Conservation (phyloP, 1,140 invertebrate genomes). For the Mesaphorura yosii region DNA sequence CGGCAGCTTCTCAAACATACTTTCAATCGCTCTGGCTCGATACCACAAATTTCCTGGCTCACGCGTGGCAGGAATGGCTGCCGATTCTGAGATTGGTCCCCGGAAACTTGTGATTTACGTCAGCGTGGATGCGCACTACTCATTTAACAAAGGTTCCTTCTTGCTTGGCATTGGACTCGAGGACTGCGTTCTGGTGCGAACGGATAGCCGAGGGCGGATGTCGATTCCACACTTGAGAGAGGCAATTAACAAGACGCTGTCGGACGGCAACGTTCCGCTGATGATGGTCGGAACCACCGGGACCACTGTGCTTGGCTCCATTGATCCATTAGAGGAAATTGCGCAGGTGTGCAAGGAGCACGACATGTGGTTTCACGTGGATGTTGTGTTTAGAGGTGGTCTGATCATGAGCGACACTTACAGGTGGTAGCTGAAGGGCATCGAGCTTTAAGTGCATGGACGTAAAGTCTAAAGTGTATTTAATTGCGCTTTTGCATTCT, state of each 20-base stretch:
- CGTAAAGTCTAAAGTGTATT: not conserved
- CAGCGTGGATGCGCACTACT: not conserved
- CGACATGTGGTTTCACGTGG: constrained; percentile 16
- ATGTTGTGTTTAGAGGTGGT: constrained; percentile 5
- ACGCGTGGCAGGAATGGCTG: no score
- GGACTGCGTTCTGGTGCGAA: not conserved
- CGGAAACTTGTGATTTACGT: not conserved
- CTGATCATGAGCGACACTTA: constrained; percentile 1
- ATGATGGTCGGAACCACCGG: constrained; percentile 8
- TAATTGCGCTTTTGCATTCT: not conserved
- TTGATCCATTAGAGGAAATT: constrained; percentile 7
- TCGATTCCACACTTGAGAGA: not conserved
- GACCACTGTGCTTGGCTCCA: constrained; percentile 1
- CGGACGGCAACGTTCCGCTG: not conserved
- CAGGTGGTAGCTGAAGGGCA: not conserved
- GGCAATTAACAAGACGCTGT: not conserved
- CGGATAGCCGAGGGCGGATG: constrained; percentile 4
- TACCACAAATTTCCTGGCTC: no score
- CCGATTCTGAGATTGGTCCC: no score
- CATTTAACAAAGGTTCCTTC: not conserved
- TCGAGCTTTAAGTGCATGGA: not conserved
- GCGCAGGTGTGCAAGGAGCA: constrained; percentile 1
- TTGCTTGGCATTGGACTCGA: not conserved
- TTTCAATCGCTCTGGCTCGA: no score
- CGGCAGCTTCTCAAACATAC: no score